Evolutionary conservation across 2,888 invertebrate species (phyloP).

Genomic region (Dryobotodes eremita): DNA sequence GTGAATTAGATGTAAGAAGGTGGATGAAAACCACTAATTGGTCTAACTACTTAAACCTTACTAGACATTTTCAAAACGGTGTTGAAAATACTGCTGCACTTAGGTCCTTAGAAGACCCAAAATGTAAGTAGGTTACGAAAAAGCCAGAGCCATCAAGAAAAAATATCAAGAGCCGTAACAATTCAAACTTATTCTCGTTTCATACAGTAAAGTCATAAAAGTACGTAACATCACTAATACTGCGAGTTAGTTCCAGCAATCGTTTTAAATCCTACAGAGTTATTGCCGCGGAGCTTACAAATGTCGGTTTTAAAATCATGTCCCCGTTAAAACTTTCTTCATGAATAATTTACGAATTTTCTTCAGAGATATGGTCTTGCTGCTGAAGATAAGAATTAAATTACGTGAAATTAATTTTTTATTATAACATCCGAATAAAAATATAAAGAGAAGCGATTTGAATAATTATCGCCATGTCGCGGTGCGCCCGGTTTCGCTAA

Average conservation of each 20-base stretch:
- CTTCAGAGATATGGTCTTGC: slow-evolving; percentile 89
- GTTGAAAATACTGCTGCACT: neutral
- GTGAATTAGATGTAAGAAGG: slow-evolving; percentile 4
- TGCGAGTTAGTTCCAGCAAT: slow-evolving; percentile 63
- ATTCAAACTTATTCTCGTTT: slow-evolving; percentile 13
- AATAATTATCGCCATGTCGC: slow-evolving; percentile 82
- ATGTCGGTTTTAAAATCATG: slow-evolving; percentile 90
- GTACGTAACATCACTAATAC: slow-evolving; percentile 55
- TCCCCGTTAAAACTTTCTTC: slow-evolving; percentile 89
- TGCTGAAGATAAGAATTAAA: slow-evolving; percentile 89
- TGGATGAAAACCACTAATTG: neutral
- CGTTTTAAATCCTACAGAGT: slow-evolving; percentile 75
- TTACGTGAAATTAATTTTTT: slow-evolving; percentile 88
- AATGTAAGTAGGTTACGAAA: neutral
- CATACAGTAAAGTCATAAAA: slow-evolving; percentile 37
- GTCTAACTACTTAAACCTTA: neutral
- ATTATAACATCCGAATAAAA: slow-evolving; percentile 86
- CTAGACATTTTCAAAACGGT: neutral
- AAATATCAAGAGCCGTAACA: neutral
- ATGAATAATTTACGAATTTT: slow-evolving; percentile 90
- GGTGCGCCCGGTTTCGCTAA: slow-evolving; percentile 72
- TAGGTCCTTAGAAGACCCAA: neutral
- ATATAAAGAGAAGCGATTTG: slow-evolving; percentile 85
- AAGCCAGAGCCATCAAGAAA: neutral
- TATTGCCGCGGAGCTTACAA: slow-evolving; percentile 86